phyloP scores from a whole-genome alignment of 64 coral and sea anemone species.

The Platygyra sinensis region DNA sequence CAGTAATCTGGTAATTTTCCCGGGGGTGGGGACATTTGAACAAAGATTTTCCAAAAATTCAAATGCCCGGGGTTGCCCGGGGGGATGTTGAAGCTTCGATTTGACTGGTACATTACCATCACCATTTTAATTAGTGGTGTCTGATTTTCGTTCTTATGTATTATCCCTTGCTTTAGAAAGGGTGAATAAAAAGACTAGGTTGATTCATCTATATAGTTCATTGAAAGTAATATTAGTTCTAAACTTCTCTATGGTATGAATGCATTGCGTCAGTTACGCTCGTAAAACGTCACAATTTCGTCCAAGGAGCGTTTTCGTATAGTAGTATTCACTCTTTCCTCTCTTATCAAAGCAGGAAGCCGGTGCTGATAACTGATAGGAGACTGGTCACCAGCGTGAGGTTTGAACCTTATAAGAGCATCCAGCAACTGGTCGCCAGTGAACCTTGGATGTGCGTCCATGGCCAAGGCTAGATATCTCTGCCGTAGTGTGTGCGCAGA shows the following conservation, averaged over 20 bases:
- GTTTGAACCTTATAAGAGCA: slow-evolving; percentile 47
- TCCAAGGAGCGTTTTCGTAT: slow-evolving; percentile 34
- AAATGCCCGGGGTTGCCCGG: no score
- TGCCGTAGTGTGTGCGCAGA: slow-evolving; percentile 59
- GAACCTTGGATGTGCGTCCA: slow-evolving; percentile 46
- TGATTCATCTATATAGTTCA: not conserved
- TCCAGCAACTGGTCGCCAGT: slow-evolving; percentile 74
- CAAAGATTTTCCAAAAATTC: no score
- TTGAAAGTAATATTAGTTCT: not conserved
- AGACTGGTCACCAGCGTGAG: slow-evolving; percentile 20
- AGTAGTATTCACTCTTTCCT: slow-evolving; percentile 66
- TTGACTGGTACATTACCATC: no score
- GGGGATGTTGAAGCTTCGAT: no score
- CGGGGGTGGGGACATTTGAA: no score
- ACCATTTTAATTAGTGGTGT: no score
- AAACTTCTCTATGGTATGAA: not conserved
- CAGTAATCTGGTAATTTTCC: no score
- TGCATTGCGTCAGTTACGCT: not conserved
- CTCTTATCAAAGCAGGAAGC: slow-evolving; percentile 61
- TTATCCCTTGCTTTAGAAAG: no score
- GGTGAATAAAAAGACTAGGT: no score
- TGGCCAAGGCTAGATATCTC: slow-evolving; percentile 48
- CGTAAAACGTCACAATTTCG: not conserved
- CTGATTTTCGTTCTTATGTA: no score
- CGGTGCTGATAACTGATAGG: slow-evolving; percentile 24